Percentiles rank a stretch among this genome's conserved stretches.
Evolutionary conservation across 2,113 vertebrate genomes (phyloP).

Genomic region (Phrynosoma platyrhinos): DNA sequence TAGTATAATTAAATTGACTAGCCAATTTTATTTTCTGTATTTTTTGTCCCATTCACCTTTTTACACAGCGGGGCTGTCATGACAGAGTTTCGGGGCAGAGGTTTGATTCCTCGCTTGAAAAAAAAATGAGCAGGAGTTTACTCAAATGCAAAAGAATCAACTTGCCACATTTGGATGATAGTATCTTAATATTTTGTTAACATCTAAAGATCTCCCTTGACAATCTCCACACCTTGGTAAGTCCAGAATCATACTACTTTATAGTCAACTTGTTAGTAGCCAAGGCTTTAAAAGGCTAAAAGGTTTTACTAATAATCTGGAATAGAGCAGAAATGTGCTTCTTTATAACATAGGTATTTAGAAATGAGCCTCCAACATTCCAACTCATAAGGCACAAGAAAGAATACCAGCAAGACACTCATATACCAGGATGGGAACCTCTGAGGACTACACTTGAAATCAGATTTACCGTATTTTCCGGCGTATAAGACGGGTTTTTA

Average conservation of each 20-base stretch:
- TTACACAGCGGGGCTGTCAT: too few species aligned
- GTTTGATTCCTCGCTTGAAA: too few species aligned
- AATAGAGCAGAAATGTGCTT: neutral
- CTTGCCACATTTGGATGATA: neutral
- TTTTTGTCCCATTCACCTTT: too few species aligned
- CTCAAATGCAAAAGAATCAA: conserved; percentile 6
- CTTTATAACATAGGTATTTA: neutral
- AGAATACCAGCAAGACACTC: conserved; percentile 13
- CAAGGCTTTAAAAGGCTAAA: neutral
- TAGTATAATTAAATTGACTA: too few species aligned
- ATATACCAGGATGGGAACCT: conserved; percentile 11
- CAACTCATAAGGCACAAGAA: conserved; percentile 18
- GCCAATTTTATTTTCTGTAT: too few species aligned
- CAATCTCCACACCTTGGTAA: neutral
- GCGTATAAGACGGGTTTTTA: too few species aligned
- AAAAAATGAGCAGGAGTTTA: neutral
- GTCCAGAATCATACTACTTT: neutral
- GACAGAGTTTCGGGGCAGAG: too few species aligned
- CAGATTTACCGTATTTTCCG: too few species aligned
- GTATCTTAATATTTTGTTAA: too few species aligned
- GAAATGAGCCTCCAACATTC: neutral
- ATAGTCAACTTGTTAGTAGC: neutral
- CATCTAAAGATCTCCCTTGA: neutral
- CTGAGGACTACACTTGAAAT: neutral
- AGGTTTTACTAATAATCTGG: conserved; percentile 8